Percentiles rank a stretch among this genome's conserved stretches.
Evolutionary conservation across 2,113 vertebrate species (phyloP).

Genomic region (Motacilla tschutschensis): DNA sequence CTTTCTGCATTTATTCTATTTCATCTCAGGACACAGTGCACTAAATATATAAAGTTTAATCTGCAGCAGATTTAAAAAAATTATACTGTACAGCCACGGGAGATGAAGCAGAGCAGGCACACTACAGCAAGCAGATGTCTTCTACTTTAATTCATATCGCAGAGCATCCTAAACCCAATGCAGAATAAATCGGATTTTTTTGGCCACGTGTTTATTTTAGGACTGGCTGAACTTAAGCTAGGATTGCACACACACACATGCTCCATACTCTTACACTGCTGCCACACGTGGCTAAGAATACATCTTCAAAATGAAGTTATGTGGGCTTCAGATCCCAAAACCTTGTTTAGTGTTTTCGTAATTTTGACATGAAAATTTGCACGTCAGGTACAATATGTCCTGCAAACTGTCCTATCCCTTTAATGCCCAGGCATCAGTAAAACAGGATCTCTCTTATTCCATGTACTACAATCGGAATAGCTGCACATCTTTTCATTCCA

Average conservation of each 20-base stretch:
- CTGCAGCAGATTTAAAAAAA: conserved; percentile 29
- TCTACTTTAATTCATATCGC: background rate
- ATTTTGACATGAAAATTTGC: background rate
- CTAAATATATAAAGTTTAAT: conserved; percentile 56
- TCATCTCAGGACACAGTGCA: background rate
- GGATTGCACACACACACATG: background rate
- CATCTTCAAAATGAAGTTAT: background rate
- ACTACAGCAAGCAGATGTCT: conserved; percentile 9
- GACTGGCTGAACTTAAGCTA: background rate
- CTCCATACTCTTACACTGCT: background rate
- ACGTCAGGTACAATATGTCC: background rate
- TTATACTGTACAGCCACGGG: background rate
- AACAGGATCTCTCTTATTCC: background rate
- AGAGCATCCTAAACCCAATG: background rate
- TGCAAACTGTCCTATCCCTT: background rate
- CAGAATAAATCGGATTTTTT: conserved; percentile 9
- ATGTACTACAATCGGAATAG: background rate
- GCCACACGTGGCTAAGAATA: background rate
- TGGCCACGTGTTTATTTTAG: conserved; percentile 9
- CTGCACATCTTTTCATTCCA: background rate
- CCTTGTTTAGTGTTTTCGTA: background rate
- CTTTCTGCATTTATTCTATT: conserved; percentile 1
- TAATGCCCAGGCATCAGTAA: background rate
- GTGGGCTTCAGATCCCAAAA: background rate
- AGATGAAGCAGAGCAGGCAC: background rate